Evolutionary conservation across 1,140 invertebrate species (phyloP).

Genomic region (Drosophila nasuta): DNA sequence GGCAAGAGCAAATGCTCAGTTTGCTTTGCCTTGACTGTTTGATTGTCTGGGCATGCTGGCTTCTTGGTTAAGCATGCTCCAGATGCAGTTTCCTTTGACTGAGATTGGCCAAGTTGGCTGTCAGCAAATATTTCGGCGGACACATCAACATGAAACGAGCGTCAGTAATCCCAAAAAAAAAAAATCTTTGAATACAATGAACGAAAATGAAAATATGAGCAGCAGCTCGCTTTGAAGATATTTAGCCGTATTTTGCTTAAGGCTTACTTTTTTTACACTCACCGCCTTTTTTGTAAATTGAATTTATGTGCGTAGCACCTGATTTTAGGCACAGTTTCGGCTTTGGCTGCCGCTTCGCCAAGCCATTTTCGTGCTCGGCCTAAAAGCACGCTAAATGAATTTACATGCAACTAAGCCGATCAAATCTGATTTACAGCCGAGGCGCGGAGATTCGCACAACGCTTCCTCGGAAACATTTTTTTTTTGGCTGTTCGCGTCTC

Average conservation of each 20-base stretch:
- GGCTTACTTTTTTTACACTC: slow-evolving; percentile 17
- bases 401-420: slow-evolving; percentile 67
- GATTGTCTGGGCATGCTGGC: neutral
- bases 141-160: neutral
- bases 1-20: slow-evolving; percentile 11
- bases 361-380: slow-evolving; percentile 36
- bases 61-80: neutral
- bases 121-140: neutral
- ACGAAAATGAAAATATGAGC: slow-evolving; percentile 31
- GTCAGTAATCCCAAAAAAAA: slow-evolving; percentile 7
- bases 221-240: slow-evolving; percentile 35
- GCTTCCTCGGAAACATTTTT: slow-evolving; percentile 5
- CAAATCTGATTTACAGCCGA: slow-evolving; percentile 64
- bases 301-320: slow-evolving; percentile 60
- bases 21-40: slow-evolving; percentile 13
- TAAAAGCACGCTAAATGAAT: slow-evolving; percentile 66
- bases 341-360: slow-evolving; percentile 4
- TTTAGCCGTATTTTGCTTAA: slow-evolving; percentile 19
- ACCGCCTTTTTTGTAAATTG: slow-evolving; percentile 48
- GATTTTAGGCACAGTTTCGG: slow-evolving; percentile 16
- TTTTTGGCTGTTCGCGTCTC: slow-evolving; percentile 15
- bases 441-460: slow-evolving; percentile 5
- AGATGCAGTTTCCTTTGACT: slow-evolving; percentile 20
- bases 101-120: slow-evolving; percentile 2
- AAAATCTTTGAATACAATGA: slow-evolving; percentile 24